Conservation (phyloP, 2,113 vertebrate genomes). For the Bos indicus region DNA sequence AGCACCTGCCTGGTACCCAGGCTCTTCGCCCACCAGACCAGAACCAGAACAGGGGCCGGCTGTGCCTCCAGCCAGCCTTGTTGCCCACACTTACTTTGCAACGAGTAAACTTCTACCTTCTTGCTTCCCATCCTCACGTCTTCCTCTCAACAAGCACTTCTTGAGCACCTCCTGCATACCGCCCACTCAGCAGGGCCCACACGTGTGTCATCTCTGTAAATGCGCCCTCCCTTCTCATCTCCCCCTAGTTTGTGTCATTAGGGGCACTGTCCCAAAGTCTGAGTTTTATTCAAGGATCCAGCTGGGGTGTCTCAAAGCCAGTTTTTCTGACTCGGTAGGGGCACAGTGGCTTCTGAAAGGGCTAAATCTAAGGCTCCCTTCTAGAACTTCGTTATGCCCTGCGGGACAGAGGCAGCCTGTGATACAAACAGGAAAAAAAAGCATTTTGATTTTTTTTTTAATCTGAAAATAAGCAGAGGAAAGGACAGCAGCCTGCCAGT, state of each 20-base stretch:
- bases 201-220: fast-evolving
- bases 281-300: background rate
- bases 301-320: background rate
- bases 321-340: background rate
- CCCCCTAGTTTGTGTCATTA: background rate
- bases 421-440: background rate
- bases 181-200: fast-evolving
- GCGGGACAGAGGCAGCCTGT: background rate
- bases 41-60: background rate
- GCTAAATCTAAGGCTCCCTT: background rate
- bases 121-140: background rate
- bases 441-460: background rate
- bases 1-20: background rate
- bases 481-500: background rate
- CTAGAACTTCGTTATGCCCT: background rate
- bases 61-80: background rate
- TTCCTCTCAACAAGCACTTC: background rate
- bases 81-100: background rate
- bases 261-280: background rate
- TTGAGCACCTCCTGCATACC: background rate
- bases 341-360: background rate
- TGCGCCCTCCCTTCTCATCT: background rate
- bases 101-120: background rate
- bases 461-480: background rate
- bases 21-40: background rate